Evolutionary conservation across 2,113 vertebrate genomes (phyloP), one percentile per base, ranked within the genome.

Genomic region (Plecturocebus donacophilus): DNA sequence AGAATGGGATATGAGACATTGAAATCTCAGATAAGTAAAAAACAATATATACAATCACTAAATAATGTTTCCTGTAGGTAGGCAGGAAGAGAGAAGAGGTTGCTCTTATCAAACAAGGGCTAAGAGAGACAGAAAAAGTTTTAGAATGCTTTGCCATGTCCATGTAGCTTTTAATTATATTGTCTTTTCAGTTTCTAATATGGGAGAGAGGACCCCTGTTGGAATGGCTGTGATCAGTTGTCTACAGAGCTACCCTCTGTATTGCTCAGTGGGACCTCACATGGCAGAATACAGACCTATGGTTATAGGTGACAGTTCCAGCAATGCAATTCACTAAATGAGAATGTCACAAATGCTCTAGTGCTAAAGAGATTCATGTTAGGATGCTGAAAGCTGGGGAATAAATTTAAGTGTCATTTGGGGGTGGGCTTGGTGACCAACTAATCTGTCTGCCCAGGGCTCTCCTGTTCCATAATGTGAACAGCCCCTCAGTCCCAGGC

Each of bases 311-410:
- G 49, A 58, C n/a, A 45, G 32, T 64, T 76, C 77, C 49, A 84
- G 83, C 83, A 77, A 70, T 40, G 42, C 49, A 75, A 42, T 77
- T 92, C 71, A 47, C 80, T 96, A 92, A 95, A 79, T 90, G 84
- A 90, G 79, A 86, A 56, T 90, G 73, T 87, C 56, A 2, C 47
- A 13, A 30, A 19, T 45, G 64, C 21, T 70, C 71, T 40, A 20
- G 49, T 38, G 17, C 54, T 80, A 6, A 73, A 82, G 68, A 54
- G 52, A 95, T 58, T 95, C 85, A 52, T 25, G 12, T 49, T 35
- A 35, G 81, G 71, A 92, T 38, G 42, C 84, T 85, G 56, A 61
- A 30, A 19, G 21, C 8, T 87, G 14, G 45, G 73, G 81, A 84
- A 95, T 95, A 92, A 64, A 85, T 79, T n/a, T 61, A 89, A 71